Base-by-base conservation (phyloP, 2,888 invertebrate species). In the Willowsia nigromaculata region DNA sequence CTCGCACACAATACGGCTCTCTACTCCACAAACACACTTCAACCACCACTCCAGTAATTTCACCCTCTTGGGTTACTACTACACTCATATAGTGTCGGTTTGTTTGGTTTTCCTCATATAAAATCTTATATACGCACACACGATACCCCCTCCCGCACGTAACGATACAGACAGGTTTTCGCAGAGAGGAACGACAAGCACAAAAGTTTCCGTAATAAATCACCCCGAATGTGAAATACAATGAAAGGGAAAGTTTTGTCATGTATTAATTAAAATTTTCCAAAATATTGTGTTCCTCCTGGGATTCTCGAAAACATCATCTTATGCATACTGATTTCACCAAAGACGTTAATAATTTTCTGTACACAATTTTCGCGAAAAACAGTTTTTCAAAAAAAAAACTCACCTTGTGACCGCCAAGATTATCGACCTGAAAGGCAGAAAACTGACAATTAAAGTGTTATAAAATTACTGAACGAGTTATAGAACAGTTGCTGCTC, bases 261-360 rank as follows among this genome's bases (percentile, higher is more conserved):
- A 92, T 92, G 92, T 92, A 92, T 92, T 92, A 92, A 92, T 92
- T 92, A 92, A 92, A 92, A 92, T 91, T 91, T 91, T 89, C 91
- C n/a, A n/a, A 92, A 92, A 92, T 92, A 92, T 92, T 92, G 91
- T 91, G 92, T 91, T 92, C 91, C 80, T 90, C 25, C 85, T 85
- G 85, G 88, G 76, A 90, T 89, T 85, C 89, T 74, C 81, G 85
- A 83, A 68, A 47, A 78, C 82, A 88, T 81, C 89, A 84, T 90
- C 91, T 89, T 90, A 85, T 90, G 90, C 90, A 91, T 91, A 91
- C 90, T 89, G 74, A 37, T 84, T 74, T 37, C 74, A 7, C 27
- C 33, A 1, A 2, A n/a, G 33, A 13, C n/a, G n/a, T n/a, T n/a
- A n/a, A 5, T 53, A 22, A 56, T 25, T 56, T 18, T 53, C 18